A percentile compares a stretch with the other conserved stretches of the same genome.
These are phyloP conservation scores for Chionodraco myersi DNA, from an alignment of 2,113 vertebrate species.

Conservation along the genomic window DNA sequence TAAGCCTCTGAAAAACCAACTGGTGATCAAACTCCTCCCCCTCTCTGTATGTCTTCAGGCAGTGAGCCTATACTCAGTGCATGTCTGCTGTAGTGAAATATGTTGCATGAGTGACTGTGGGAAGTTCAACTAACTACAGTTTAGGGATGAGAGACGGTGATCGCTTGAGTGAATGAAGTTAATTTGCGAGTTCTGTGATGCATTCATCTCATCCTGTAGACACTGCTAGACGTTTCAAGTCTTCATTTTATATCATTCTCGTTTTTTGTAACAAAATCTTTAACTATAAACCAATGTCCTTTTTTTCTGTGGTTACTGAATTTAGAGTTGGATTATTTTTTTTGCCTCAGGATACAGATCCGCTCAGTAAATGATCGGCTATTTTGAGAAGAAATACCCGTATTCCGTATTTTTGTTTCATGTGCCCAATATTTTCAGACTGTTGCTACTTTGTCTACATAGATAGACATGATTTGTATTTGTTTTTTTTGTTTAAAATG, in stretches of 20 bases:
- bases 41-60: conserved; percentile 49
- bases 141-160: conserved; percentile 36
- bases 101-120: conserved; percentile 38
- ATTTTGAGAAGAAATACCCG: neutral
- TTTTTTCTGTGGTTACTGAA: conserved; percentile 1
- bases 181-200: conserved; percentile 42
- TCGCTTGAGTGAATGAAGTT: conserved; percentile 33
- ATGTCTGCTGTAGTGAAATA: conserved; percentile 29
- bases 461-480: neutral
- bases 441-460: neutral
- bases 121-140: conserved; percentile 34
- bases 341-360: neutral
- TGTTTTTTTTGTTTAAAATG: neutral
- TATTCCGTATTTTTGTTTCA: conserved; percentile 14
- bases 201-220: conserved; percentile 11
- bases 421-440: neutral
- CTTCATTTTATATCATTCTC: neutral
- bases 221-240: neutral
- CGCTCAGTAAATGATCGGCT: neutral
- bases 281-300: neutral
- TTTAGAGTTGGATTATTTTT: neutral
- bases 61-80: conserved; percentile 36
- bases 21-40: conserved; percentile 56
- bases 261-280: neutral
- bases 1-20: conserved; percentile 34